Evolutionary conservation across 2,113 vertebrate species (phyloP), one percentile per base, ranked within the genome.

Genomic region (Chaenogobius annularis): DNA sequence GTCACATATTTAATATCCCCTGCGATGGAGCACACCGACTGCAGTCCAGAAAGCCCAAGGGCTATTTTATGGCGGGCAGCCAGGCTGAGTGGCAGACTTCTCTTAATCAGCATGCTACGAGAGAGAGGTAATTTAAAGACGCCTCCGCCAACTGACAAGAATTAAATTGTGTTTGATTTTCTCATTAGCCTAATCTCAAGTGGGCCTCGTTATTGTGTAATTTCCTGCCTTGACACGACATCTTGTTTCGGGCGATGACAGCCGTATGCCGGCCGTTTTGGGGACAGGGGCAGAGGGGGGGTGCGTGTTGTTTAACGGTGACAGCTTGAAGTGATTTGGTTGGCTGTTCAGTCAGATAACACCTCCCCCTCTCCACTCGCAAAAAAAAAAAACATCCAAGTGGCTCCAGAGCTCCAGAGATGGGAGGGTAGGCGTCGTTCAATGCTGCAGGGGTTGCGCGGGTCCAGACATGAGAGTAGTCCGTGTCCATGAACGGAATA

Each of bases 131-230:
- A 91, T 92, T 84, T 94, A 93, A 92, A 94, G 93, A 89, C 82
- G 78, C 86, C 90, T 90, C n/a, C 83, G 72, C 90, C 85, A n/a
- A 8, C 90, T 94, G 94, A 94, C 93, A 94, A 93, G 90, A 93
- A 93, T 93, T 92, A 94, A 94, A 95, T 95, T 94, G 94, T 90
- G 86, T 94, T 93, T 91, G 94, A 91, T 94, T 96, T 95, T 95
- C 94, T 95, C 94, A 94, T 95, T 94, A 94, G 93, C 93, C 91
- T 93, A 90, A 93, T 95, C 95, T 94, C 89, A 88, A 93, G 93
- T 90, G 92, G 77, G 90, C 91, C 94, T 92, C 89, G 94, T 94
- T 90, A 89, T 73, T 91, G 89, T 93, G 90, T 91, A 93, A 92
- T 92, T 92, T 92, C 89, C 89, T 22, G 73, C 54, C 23, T 87